phyloP scores from a whole-genome alignment of 2,888 invertebrate species.

The Phytoseiulus persimilis region DNA sequence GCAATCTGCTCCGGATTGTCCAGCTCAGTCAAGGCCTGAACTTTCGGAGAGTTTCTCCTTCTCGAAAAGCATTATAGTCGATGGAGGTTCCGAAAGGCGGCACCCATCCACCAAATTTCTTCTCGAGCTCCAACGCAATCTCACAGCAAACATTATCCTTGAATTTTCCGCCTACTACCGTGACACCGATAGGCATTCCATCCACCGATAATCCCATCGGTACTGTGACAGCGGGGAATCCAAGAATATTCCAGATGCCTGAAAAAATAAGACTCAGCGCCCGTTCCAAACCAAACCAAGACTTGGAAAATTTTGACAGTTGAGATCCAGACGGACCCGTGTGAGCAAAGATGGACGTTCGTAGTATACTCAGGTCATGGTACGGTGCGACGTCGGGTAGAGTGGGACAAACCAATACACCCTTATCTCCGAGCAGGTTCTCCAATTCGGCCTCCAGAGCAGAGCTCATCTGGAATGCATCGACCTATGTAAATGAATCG shows the following conservation, averaged over 20 bases:
- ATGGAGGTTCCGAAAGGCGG: slow-evolving; percentile 47
- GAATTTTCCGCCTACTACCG: slow-evolving; percentile 50
- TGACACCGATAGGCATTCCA: slow-evolving; percentile 52
- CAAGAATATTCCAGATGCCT: slow-evolving; percentile 51
- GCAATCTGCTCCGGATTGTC: no score
- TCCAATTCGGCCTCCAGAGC: slow-evolving; percentile 44
- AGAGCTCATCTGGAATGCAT: neutral
- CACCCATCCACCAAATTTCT: slow-evolving; percentile 72
- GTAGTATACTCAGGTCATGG: slow-evolving; percentile 50
- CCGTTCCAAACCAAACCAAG: neutral
- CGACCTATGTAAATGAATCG: neutral
- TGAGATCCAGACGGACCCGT: slow-evolving; percentile 45
- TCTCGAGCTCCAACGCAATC: slow-evolving; percentile 68
- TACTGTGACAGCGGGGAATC: slow-evolving; percentile 50
- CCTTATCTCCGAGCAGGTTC: slow-evolving; percentile 51
- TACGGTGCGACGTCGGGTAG: slow-evolving; percentile 51
- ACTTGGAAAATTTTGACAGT: no score
- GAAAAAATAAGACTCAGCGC: neutral
- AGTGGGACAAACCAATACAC: slow-evolving; percentile 48
- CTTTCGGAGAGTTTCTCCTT: no score
- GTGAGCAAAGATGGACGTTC: slow-evolving; percentile 50
- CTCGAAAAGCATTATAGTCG: neutral
- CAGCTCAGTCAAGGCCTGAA: no score
- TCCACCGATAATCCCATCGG: slow-evolving; percentile 49
- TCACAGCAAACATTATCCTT: slow-evolving; percentile 52